phyloP scores from a whole-genome alignment of 2,888 invertebrate species.

The Nemotelus pantherinus region DNA sequence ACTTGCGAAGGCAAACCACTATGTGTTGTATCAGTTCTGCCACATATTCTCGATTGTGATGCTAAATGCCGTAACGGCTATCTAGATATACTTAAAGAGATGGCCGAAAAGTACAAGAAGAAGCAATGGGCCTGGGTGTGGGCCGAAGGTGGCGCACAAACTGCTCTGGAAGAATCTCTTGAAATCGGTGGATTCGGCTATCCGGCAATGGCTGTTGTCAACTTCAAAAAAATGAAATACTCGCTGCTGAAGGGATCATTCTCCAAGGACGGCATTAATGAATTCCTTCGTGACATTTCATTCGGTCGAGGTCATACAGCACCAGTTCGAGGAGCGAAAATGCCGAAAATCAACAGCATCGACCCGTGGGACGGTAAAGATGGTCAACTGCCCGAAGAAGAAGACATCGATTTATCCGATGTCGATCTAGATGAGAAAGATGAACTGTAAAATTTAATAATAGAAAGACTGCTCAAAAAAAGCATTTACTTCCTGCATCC shows the following conservation, averaged over 20 bases:
- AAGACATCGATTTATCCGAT: slow-evolving; percentile 93
- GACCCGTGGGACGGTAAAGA: slow-evolving; percentile 96
- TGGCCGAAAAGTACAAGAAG: slow-evolving; percentile 92
- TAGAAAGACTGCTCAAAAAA: slow-evolving; percentile 28
- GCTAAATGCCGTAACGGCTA: slow-evolving; percentile 91
- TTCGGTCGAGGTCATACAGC: slow-evolving; percentile 93
- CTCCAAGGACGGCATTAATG: slow-evolving; percentile 92
- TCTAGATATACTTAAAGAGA: slow-evolving; percentile 74
- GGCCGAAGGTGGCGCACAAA: slow-evolving; percentile 91
- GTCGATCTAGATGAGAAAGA: slow-evolving; percentile 84
- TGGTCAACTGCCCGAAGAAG: slow-evolving; percentile 84
- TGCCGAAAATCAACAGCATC: slow-evolving; percentile 75
- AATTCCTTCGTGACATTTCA: slow-evolving; percentile 91
- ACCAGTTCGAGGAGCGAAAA: slow-evolving; percentile 82
- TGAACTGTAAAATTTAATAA: slow-evolving; percentile 69
- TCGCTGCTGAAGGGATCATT: slow-evolving; percentile 93
- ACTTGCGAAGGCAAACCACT: slow-evolving; percentile 88
- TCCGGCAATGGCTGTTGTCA: slow-evolving; percentile 97
- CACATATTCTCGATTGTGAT: slow-evolving; percentile 96
- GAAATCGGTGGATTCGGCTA: slow-evolving; percentile 99
- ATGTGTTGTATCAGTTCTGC: slow-evolving; percentile 91
- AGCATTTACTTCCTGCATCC: slow-evolving; percentile 33
- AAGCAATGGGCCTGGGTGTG: slow-evolving; percentile 98
- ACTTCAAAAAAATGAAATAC: slow-evolving; percentile 96
- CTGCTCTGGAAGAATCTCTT: slow-evolving; percentile 83